These are phyloP conservation scores for roundworm (Caenorhabditis elegans) DNA, from an alignment of 1,140 invertebrate species.

Conservation along the genomic window WBcel235 BX284605.5:2864001-2864500, in stretches of 20 bases:
- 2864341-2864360: not conserved
- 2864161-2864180: not conserved
- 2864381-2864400: slow-evolving; percentile 9
- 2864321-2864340: not conserved
- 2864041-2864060: no score
- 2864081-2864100: no score
- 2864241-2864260: not conserved
- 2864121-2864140: not conserved
- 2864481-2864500: no score
- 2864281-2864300: not conserved
- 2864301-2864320: not conserved
- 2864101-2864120: not conserved
- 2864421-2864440: no score
- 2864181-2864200: not conserved
- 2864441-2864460: no score
- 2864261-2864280: not conserved
- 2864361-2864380: slow-evolving; percentile 4
- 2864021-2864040: no score
- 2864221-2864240: not conserved
- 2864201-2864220: not conserved
- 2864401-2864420: no score
- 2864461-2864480: no score
- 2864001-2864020: no score
- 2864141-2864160: not conserved
- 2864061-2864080: no score